phyloP scores from a whole-genome alignment of 2,797 vertebrate genomes.

The Neosilurus mollespiculum region DNA sequence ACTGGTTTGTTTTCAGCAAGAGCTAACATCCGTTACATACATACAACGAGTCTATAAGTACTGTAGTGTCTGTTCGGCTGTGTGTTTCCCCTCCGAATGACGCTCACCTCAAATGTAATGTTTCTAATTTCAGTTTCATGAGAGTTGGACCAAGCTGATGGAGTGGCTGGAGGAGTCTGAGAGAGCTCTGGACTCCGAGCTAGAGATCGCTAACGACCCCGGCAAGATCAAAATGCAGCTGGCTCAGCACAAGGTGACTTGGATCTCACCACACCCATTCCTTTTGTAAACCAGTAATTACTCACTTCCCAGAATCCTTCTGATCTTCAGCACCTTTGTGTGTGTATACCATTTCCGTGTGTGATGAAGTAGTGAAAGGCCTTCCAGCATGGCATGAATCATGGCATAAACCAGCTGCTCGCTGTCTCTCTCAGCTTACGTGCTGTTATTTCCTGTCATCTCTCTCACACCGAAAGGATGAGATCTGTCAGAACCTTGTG shows the following conservation, averaged over 20 bases:
- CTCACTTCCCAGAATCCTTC: slow-evolving; percentile 27
- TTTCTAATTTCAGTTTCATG: slow-evolving; percentile 81
- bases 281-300: slow-evolving; percentile 18
- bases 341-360: background rate
- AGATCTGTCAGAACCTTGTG: background rate
- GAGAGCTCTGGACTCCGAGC: slow-evolving; percentile 87
- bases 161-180: slow-evolving; percentile 97
- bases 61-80: background rate
- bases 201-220: slow-evolving; percentile 98
- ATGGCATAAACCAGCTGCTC: slow-evolving; percentile 43
- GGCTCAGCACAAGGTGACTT: slow-evolving; percentile 88
- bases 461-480: slow-evolving; percentile 3
- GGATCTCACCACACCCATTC: slow-evolving; percentile 13
- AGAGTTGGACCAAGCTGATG: slow-evolving; percentile 95
- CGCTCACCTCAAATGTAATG: background rate
- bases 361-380: slow-evolving; percentile 25
- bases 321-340: background rate
- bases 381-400: slow-evolving; percentile 35
- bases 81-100: slow-evolving; percentile 17
- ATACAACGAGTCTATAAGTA: background rate
- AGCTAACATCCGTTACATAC: background rate
- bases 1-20: background rate
- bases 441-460: slow-evolving; percentile 20
- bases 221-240: slow-evolving; percentile 96
- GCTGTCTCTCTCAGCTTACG: background rate